phyloP scores from a whole-genome alignment of 2,888 invertebrate genomes.

The Quadroppia sp. region DNA sequence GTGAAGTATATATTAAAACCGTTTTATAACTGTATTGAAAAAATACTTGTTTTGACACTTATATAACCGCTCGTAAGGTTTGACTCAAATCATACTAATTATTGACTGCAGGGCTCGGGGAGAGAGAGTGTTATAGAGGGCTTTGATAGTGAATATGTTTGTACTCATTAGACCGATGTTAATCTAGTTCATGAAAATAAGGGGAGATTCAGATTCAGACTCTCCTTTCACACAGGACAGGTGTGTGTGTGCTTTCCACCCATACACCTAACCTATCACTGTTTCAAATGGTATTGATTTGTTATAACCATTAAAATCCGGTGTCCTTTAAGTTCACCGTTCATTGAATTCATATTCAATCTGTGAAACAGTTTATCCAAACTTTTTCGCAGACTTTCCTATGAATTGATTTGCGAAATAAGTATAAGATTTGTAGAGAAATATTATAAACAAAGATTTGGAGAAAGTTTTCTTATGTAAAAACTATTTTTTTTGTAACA shows the following conservation, averaged over 20 bases:
- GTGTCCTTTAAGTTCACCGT: background rate
- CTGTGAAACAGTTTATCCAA: background rate
- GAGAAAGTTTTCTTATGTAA: too few species aligned
- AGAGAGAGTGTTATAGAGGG: background rate
- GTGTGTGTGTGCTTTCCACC: background rate
- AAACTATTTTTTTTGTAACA: too few species aligned
- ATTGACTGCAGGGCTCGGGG: background rate
- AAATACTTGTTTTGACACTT: too few species aligned
- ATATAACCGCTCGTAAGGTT: background rate
- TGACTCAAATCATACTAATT: background rate
- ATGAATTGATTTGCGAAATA: background rate
- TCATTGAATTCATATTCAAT: slow-evolving; percentile 9
- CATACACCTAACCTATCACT: background rate
- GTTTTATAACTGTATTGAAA: too few species aligned
- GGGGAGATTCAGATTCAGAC: background rate
- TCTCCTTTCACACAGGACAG: background rate
- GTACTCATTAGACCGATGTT: slow-evolving; percentile 6
- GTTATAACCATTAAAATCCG: slow-evolving; percentile 7
- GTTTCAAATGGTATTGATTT: background rate
- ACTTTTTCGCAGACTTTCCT: background rate
- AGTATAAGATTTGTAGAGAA: background rate
- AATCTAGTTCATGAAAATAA: slow-evolving; percentile 11
- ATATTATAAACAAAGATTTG: too few species aligned
- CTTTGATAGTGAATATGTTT: background rate
- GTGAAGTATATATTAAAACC: too few species aligned